These are phyloP conservation scores for Thereva unica DNA, from an alignment of 2,888 invertebrate species.

Conservation along the genomic window DNA sequence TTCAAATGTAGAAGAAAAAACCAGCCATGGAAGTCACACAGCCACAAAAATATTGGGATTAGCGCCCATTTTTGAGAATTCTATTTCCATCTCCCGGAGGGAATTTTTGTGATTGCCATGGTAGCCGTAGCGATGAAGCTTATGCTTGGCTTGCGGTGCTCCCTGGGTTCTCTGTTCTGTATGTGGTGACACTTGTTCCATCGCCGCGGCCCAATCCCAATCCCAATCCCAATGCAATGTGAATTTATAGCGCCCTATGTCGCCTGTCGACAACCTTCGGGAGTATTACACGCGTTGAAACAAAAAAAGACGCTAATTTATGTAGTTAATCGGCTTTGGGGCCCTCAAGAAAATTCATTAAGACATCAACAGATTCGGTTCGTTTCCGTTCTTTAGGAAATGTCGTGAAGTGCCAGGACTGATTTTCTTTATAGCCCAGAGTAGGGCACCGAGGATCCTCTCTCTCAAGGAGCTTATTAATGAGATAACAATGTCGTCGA, in stretches of 20 bases:
- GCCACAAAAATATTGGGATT: slow-evolving; percentile 13
- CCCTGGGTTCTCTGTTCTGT: no score
- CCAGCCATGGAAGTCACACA: slow-evolving; percentile 6
- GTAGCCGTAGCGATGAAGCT: background rate
- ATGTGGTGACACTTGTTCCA: no score
- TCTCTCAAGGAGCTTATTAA: slow-evolving; percentile 15
- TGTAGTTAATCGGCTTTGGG: slow-evolving; percentile 32
- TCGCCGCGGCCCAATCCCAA: no score
- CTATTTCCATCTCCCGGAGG: slow-evolving; percentile 1
- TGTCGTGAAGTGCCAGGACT: background rate
- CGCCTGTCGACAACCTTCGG: slow-evolving; percentile 27
- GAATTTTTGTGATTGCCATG: no score
- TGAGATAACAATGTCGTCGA: slow-evolving; percentile 31
- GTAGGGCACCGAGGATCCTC: background rate
- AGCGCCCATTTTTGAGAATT: slow-evolving; percentile 24
- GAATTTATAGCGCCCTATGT: slow-evolving; percentile 32
- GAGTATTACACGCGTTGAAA: slow-evolving; percentile 14
- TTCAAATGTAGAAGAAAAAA: background rate
- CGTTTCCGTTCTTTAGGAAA: slow-evolving; percentile 8
- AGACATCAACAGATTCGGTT: slow-evolving; percentile 33
- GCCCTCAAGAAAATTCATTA: slow-evolving; percentile 33
- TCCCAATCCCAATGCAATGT: no score
- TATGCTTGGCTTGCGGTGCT: background rate
- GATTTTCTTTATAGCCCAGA: background rate
- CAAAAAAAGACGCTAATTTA: slow-evolving; percentile 19